Evolutionary conservation across 2,113 vertebrate species (phyloP).

Genomic region (Hemiprocne comata): DNA sequence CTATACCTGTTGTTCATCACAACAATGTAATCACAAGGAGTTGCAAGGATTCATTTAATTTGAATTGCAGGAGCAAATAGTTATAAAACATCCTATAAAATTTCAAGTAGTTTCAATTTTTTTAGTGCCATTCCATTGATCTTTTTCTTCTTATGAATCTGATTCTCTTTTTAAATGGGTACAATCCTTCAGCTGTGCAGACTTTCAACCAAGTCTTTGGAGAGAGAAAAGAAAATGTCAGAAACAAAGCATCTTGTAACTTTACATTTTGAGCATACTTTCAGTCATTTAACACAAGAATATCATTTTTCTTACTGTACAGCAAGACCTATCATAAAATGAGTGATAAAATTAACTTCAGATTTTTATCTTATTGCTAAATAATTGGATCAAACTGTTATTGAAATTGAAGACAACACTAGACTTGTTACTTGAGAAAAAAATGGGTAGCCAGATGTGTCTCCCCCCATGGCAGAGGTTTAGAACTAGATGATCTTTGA

Average conservation of each 20-base stretch:
- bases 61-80: not conserved
- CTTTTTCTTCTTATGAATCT: not conserved
- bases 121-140: not conserved
- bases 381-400: not conserved
- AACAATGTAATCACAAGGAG: not conserved
- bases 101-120: not conserved
- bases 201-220: not conserved
- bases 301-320: not conserved
- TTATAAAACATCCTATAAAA: not conserved
- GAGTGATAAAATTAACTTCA: not conserved
- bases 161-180: not conserved
- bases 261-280: not conserved
- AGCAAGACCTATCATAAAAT: not conserved
- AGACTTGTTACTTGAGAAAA: not conserved
- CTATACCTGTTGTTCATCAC: rapidly evolving
- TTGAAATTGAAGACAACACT: not conserved
- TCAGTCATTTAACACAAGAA: not conserved
- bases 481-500: too few relatives aligned
- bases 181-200: not conserved
- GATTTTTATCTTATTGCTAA: not conserved
- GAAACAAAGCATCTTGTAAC: not conserved
- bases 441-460: not conserved
- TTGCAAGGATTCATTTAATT: not conserved
- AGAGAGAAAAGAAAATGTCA: not conserved
- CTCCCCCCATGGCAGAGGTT: too few relatives aligned